Conservation (phyloP, 2,888 invertebrate species). For the Morpho achilles region DNA sequence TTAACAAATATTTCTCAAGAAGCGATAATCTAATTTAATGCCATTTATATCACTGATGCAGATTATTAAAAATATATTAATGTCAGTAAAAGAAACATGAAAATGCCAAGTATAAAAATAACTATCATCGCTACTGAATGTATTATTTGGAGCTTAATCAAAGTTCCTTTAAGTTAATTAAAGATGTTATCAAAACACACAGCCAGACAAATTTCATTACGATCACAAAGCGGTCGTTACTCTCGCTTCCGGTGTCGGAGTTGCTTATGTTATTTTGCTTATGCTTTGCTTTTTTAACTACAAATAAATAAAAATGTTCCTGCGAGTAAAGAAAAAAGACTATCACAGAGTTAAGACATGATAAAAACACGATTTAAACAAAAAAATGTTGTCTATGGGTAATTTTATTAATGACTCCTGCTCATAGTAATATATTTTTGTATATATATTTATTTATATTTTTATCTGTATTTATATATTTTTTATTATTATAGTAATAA, state of each 20-base stretch:
- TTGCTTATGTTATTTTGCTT: constrained; percentile 2
- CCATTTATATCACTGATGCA: no score
- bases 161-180: constrained; percentile 26
- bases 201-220: constrained; percentile 41
- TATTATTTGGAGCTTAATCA: constrained; percentile 2
- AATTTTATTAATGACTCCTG: no score
- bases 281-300: constrained; percentile 13
- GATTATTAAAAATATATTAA: no score
- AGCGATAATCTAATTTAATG: no score
- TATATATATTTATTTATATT: no score
- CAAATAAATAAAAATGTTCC: constrained; percentile 6
- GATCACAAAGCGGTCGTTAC: constrained; percentile 57
- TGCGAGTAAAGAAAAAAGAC: not conserved
- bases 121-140: not conserved
- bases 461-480: no score
- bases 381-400: no score
- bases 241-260: constrained; percentile 46
- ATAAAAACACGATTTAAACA: not conserved
- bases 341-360: not conserved
- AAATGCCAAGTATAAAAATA: not conserved
- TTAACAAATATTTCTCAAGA: no score
- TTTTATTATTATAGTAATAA: no score
- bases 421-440: no score
- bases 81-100: no score
- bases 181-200: constrained; percentile 30